phyloP scores from a whole-genome alignment of 2,797 vertebrate genomes.

The Austrolebias charrua region DNA sequence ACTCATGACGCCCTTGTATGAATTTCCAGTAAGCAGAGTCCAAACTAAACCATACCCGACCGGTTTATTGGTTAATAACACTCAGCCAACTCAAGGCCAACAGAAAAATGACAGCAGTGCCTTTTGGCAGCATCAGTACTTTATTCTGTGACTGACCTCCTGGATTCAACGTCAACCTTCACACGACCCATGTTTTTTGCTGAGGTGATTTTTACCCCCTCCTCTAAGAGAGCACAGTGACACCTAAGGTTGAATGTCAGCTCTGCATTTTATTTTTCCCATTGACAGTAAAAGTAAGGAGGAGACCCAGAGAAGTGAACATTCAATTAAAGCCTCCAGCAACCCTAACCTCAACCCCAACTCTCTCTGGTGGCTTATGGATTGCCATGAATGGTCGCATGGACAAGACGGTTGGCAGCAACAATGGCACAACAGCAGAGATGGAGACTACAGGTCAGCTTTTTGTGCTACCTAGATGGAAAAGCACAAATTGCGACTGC shows the following conservation, averaged over 20 bases:
- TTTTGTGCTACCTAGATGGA: constrained; percentile 39
- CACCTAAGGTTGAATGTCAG: constrained; percentile 62
- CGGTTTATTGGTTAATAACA: constrained; percentile 16
- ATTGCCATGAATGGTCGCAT: constrained; percentile 6
- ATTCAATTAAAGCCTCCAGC: constrained; percentile 59
- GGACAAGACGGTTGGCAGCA: constrained; percentile 25
- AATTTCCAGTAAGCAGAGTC: not conserved
- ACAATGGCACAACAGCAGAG: constrained; percentile 37
- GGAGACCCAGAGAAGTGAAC: constrained; percentile 32
- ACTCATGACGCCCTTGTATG: not conserved
- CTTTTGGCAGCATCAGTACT: constrained; percentile 25
- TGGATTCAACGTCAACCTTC: constrained; percentile 34
- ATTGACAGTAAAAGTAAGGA: constrained; percentile 13
- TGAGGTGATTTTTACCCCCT: constrained; percentile 22
- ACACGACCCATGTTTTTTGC: constrained; percentile 25
- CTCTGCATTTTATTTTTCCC: constrained; percentile 30
- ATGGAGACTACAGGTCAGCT: constrained; percentile 42
- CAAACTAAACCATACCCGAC: not conserved
- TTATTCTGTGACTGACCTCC: constrained; percentile 30
- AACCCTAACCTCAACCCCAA: constrained; percentile 44
- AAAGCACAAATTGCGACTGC: constrained; percentile 34
- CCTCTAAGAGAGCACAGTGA: constrained; percentile 30
- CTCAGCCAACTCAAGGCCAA: constrained; percentile 7
- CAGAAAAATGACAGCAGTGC: constrained; percentile 11
- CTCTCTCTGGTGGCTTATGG: constrained; percentile 46